Evolutionary conservation across 2,888 invertebrate genomes (phyloP), one percentile per base, ranked within the genome.

Genomic region (Furcula furcula): DNA sequence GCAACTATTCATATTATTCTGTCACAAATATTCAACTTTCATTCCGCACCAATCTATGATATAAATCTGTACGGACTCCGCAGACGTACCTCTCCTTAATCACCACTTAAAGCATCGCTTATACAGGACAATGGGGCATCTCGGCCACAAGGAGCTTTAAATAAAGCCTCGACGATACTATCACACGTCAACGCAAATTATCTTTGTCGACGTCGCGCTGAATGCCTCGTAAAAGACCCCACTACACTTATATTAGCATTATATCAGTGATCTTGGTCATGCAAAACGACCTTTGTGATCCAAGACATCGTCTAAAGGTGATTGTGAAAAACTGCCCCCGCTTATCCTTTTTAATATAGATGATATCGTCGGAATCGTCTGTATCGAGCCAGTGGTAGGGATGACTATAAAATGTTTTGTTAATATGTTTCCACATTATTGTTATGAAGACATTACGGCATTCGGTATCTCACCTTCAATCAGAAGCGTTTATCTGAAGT

Each of bases 131-230:
- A 74, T 70, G 55, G 61, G 46, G 33, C 54, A 49, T 46, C 40
- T 63, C 55, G 55, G 45, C 51, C 56, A 42, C 42, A 40, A 35
- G 40, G 34, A 46, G 34, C 55, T 54, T 61, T 70, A 65, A 73
- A 70, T 69, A 70, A 70, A 65, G 62, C 40, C 59, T 46, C 53
- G 41, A 61, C 52, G 74, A 81, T 81, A 70, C 70, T 76, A 82
- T 81, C 77, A 70, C 72, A 75, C 73, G 66, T 72, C 65, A 54
- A 68, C 67, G 67, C 69, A 72, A 78, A 81, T 81, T 78, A 80
- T 82, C 75, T 75, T 55, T 56, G 46, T 46, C 34, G 41, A 34
- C 47, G 60, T 60, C 50, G 57, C 60, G 54, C 65, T 62, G 67
- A 75, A 76, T 67, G 63, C 54, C 55, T 76, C 74, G 66, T 80